phyloP scores from a whole-genome alignment of 2,113 vertebrate genomes.

The Pseudois nayaur region DNA sequence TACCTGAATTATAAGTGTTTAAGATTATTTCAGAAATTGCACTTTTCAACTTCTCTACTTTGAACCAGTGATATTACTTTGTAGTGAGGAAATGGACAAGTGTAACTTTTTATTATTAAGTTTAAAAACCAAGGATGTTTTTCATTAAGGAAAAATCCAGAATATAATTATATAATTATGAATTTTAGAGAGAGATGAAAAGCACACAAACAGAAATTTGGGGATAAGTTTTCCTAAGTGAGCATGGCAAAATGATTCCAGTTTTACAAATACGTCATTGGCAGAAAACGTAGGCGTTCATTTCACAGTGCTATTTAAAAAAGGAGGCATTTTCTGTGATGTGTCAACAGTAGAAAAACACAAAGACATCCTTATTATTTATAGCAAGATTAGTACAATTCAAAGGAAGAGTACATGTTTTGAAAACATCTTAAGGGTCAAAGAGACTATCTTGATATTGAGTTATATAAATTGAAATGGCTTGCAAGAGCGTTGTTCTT shows the following conservation, averaged over 20 bases:
- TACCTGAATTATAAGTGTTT: not conserved
- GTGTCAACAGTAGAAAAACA: not conserved
- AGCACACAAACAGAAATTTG: not conserved
- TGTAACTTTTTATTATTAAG: not conserved
- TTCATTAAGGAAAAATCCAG: not conserved
- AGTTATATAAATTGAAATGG: not conserved
- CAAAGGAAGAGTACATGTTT: not conserved
- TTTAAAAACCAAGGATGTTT: not conserved
- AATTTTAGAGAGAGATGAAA: not conserved
- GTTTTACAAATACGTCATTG: not conserved
- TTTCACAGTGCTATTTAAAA: slow-evolving; percentile 6
- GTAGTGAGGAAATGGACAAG: not conserved
- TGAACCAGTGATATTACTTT: not conserved
- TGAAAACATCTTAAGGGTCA: not conserved
- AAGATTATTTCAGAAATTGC: not conserved
- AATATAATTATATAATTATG: slow-evolving; percentile 17
- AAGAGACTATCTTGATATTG: slow-evolving; percentile 20
- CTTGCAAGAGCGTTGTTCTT: not conserved
- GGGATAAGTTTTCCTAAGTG: not conserved
- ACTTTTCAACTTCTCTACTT: not conserved
- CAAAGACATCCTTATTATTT: not conserved
- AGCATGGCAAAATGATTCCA: not conserved
- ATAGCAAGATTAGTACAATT: not conserved
- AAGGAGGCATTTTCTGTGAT: slow-evolving; percentile 4
- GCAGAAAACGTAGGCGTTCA: not conserved